These are phyloP conservation scores for Halictus quadricinctus DNA, from an alignment of 2,888 invertebrate species.

Conservation along the genomic window DNA sequence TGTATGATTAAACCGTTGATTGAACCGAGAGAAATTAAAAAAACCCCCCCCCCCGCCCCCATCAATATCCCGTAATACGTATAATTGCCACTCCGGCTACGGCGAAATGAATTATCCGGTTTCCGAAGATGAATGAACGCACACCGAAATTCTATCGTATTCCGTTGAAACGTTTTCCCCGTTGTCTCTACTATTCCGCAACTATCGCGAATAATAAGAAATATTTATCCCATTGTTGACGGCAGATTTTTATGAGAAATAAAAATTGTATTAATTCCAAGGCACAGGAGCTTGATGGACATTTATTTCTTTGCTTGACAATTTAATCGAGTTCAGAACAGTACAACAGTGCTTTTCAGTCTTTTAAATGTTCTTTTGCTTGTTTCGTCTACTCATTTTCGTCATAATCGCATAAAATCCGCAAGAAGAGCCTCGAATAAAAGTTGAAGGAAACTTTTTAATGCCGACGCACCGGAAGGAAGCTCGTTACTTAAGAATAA, in stretches of 20 bases:
- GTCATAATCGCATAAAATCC: too few species aligned
- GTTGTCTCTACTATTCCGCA: background rate
- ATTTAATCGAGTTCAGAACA: too few species aligned
- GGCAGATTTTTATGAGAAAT: too few species aligned
- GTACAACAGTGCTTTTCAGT: too few species aligned
- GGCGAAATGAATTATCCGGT: background rate
- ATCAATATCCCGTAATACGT: conserved; percentile 46
- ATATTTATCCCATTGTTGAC: too few species aligned
- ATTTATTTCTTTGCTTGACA: too few species aligned
- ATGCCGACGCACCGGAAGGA: background rate
- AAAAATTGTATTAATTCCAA: too few species aligned
- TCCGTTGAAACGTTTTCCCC: background rate
- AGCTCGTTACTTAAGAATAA: conserved; percentile 43
- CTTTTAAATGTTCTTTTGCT: too few species aligned
- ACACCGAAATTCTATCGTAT: background rate
- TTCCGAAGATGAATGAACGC: background rate
- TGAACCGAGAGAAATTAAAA: conserved; percentile 34
- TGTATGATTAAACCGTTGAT: conserved; percentile 44
- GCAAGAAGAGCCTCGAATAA: background rate
- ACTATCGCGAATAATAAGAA: background rate
- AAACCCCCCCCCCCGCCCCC: background rate
- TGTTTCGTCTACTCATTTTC: too few species aligned
- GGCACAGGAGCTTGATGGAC: too few species aligned
- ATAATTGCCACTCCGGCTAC: background rate
- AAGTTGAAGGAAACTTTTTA: background rate